phyloP scores from a whole-genome alignment of 2,888 invertebrate species.

The Cheilosia urbana region DNA sequence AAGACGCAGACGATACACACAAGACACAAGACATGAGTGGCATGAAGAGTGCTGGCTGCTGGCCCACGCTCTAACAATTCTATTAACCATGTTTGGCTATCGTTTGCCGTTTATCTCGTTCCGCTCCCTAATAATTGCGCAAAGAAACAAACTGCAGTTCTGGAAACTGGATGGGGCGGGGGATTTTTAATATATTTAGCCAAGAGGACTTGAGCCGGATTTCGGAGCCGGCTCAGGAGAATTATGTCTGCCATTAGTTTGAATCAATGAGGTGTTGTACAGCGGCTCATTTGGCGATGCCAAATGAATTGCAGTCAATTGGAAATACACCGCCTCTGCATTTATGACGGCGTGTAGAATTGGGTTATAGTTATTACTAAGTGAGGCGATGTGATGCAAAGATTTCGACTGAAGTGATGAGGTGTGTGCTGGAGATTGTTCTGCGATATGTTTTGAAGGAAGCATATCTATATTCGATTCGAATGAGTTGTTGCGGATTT shows the following conservation, averaged over 20 bases:
- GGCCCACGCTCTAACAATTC: conserved; percentile 75
- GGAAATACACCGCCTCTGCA: conserved; percentile 62
- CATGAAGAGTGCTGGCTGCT: conserved; percentile 31
- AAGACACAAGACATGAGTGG: conserved; percentile 68
- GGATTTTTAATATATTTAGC: conserved; percentile 53
- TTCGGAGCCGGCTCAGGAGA: conserved; percentile 40
- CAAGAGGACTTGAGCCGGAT: conserved; percentile 38
- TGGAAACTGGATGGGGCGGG: conserved; percentile 28
- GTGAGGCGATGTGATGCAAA: conserved; percentile 37
- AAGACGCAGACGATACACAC: conserved; percentile 32
- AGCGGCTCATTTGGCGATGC: conserved; percentile 62
- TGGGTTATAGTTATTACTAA: conserved; percentile 49
- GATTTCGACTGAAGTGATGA: conserved; percentile 22
- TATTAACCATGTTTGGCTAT: conserved; percentile 76
- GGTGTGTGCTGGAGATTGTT: conserved; percentile 36
- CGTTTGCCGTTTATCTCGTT: conserved; percentile 74
- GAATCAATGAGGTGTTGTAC: conserved; percentile 72
- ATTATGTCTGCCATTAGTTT: conserved; percentile 73
- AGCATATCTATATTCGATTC: background rate
- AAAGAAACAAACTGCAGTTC: conserved; percentile 66
- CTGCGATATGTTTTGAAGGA: conserved; percentile 1
- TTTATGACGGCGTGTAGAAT: conserved; percentile 37
- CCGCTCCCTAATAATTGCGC: conserved; percentile 76
- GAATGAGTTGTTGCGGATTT: conserved; percentile 38
- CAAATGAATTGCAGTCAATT: conserved; percentile 62